Conservation (phyloP, 2,113 vertebrate species). For the Ahaetulla prasina region DNA sequence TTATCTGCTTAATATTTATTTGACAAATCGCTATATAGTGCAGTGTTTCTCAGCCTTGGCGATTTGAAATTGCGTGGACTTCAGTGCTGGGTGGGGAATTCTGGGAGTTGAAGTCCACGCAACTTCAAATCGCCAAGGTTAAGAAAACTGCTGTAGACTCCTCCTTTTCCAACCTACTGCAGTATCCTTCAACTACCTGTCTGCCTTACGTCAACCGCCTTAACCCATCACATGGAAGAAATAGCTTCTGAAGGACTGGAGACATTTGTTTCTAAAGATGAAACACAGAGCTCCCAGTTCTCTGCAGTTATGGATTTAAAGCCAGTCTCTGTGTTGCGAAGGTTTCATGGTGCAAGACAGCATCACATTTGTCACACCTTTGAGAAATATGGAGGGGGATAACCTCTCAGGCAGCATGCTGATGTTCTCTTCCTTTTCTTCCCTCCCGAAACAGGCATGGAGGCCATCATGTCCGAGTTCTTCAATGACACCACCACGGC, state of each 20-base stretch:
- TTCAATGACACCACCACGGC: conserved; percentile 97
- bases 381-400: neutral
- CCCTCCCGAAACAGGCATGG: conserved; percentile 80
- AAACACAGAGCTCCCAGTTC: neutral
- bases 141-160: neutral
- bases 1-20: neutral
- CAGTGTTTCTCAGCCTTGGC: neutral
- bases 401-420: accelerated
- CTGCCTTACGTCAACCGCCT: neutral
- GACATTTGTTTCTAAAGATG: neutral
- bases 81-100: neutral
- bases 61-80: neutral
- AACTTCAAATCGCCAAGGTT: neutral
- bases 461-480: conserved; percentile 98
- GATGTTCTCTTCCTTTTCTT: accelerated
- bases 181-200: neutral
- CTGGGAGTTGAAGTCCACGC: neutral
- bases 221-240: neutral
- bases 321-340: neutral
- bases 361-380: accelerated
- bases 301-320: neutral
- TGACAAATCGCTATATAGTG: neutral
- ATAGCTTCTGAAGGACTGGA: neutral
- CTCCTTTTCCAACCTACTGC: neutral
- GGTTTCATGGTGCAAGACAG: neutral